These are phyloP conservation scores for Cercopithecus petaurista DNA, from an alignment of 2,797 vertebrate species.

Conservation along the genomic window DNA sequence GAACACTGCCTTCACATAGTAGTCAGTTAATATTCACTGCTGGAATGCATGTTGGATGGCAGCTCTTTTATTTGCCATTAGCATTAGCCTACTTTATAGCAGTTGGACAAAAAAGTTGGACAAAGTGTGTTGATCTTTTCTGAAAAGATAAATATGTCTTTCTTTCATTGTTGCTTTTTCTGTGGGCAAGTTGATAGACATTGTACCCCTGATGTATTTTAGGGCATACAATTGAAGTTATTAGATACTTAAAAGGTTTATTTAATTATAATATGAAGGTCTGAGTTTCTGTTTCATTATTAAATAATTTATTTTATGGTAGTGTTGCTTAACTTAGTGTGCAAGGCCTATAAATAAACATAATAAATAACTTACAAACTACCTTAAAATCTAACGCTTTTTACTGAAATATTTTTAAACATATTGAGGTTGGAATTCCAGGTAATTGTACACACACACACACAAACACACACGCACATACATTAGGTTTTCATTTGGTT, in stretches of 20 bases:
- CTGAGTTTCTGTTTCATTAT: slow-evolving; percentile 11
- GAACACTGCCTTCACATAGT: not conserved
- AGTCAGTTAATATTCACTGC: not conserved
- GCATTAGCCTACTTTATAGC: not conserved
- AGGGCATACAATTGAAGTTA: not conserved
- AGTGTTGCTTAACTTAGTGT: not conserved
- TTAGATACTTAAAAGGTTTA: not conserved
- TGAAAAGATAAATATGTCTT: not conserved
- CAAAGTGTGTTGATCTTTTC: not conserved
- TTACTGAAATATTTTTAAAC: not conserved
- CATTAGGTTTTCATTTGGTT: not conserved
- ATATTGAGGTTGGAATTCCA: not conserved
- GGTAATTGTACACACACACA: not conserved
- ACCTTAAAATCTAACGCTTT: not conserved
- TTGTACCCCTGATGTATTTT: not conserved
- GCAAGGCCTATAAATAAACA: not conserved
- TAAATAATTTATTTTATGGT: not conserved
- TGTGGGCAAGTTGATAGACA: not conserved
- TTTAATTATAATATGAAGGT: not conserved
- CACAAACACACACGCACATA: no score
- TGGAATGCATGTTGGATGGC: not conserved
- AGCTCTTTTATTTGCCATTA: not conserved
- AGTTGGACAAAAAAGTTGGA: not conserved
- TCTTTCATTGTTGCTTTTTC: not conserved
- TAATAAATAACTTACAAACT: not conserved